These are phyloP conservation scores for Halichondria panicea DNA, from an alignment of 37 sponge, comb jelly and placozoan species.

Conservation along the genomic window DNA sequence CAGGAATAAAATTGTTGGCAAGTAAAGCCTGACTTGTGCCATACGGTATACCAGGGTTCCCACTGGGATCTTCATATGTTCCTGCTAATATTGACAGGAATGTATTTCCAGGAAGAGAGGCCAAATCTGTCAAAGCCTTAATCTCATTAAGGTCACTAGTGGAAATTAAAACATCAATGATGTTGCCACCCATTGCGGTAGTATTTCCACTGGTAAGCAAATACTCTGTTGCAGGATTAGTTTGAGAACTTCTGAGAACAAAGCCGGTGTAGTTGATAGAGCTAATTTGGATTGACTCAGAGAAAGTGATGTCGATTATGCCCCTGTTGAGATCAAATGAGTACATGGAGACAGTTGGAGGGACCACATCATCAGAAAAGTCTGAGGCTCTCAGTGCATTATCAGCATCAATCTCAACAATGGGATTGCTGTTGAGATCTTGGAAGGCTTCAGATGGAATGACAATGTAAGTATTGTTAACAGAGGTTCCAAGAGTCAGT, in stretches of 20 bases:
- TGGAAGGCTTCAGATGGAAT: conserved; percentile 53
- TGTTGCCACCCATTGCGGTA: conserved; percentile 44
- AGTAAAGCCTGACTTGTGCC: conserved; percentile 3
- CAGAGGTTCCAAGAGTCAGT: conserved; percentile 62
- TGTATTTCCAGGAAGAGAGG: conserved; percentile 41
- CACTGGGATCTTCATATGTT: conserved; percentile 69
- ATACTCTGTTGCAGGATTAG: background rate
- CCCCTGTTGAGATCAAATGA: conserved; percentile 72
- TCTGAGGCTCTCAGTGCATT: conserved; percentile 65
- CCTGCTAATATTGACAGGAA: conserved; percentile 40
- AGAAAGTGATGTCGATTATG: conserved; percentile 69
- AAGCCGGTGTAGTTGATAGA: conserved; percentile 52
- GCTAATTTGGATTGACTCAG: conserved; percentile 71
- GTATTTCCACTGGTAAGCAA: conserved; percentile 59
- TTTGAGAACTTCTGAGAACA: conserved; percentile 15
- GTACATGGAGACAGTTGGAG: conserved; percentile 60
- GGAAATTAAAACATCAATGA: conserved; percentile 38
- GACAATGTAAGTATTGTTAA: conserved; percentile 65
- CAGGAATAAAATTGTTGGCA: conserved; percentile 32
- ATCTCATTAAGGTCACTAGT: conserved; percentile 68
- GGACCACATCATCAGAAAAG: conserved; percentile 46
- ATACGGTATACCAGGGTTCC: conserved; percentile 29
- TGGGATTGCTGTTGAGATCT: conserved; percentile 56
- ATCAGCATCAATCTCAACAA: conserved; percentile 46
- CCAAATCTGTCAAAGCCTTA: conserved; percentile 65